Percentiles rank a stretch among this genome's conserved stretches.
Evolutionary conservation across 2,113 vertebrate genomes (phyloP).

Genomic region (Osmerus mordax): DNA sequence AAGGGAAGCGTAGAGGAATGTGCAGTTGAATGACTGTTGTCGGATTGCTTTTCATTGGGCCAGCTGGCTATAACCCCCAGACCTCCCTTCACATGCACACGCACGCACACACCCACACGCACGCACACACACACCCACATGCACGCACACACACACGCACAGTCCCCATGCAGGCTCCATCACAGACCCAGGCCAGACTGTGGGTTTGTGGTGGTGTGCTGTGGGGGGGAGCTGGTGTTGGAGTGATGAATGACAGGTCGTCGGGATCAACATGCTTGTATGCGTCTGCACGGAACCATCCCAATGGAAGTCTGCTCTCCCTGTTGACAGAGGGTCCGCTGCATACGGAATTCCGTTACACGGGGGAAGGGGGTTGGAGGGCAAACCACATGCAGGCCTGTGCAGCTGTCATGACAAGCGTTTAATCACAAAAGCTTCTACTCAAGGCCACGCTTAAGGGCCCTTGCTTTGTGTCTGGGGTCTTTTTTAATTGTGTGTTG

Average conservation of each 20-base stretch:
- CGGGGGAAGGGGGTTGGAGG: not conserved
- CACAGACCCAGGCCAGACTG: conserved; percentile 19
- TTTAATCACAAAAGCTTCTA: conserved; percentile 39
- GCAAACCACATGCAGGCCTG: not conserved
- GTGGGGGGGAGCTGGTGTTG: conserved; percentile 18
- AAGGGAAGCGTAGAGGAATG: conserved; percentile 63
- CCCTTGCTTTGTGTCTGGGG: not conserved
- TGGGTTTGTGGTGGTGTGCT: conserved; percentile 24
- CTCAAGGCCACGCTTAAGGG: not conserved
- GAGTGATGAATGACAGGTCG: conserved; percentile 11
- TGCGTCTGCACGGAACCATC: conserved; percentile 29
- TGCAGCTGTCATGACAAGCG: conserved; percentile 54
- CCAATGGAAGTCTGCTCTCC: conserved; percentile 11
- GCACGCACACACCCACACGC: not conserved
- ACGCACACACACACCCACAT: not conserved
- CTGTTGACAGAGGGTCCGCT: conserved; percentile 33
- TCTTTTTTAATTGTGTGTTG: conserved; percentile 6
- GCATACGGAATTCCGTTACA: conserved; percentile 33
- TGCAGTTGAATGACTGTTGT: conserved; percentile 43
- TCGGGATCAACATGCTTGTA: conserved; percentile 30
- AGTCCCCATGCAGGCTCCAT: conserved; percentile 17
- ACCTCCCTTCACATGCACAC: not conserved
- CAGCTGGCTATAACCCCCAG: conserved; percentile 55
- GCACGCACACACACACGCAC: not conserved
- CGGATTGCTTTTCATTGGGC: conserved; percentile 54